phyloP scores from a whole-genome alignment of 2,888 invertebrate genomes.

The Pantelozetes paolii region DNA sequence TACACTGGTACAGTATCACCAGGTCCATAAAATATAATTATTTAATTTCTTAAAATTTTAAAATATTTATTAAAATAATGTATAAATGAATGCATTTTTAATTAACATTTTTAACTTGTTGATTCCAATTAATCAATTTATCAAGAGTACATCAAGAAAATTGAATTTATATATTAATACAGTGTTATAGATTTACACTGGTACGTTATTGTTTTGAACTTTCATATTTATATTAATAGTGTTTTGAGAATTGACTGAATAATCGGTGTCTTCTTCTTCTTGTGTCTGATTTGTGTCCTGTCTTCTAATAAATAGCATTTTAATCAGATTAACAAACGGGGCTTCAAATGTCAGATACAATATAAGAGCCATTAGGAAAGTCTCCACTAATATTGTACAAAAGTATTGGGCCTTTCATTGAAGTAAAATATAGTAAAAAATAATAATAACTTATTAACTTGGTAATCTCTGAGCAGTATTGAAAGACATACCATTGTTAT shows the following conservation, averaged over 20 bases:
- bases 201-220: not conserved
- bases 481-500: conserved; percentile 29
- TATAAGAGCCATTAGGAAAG: conserved; percentile 40
- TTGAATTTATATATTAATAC: no score
- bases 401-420: conserved; percentile 42
- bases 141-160: no score
- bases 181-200: not conserved
- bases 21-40: no score
- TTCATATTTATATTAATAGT: not conserved
- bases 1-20: no score
- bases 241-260: not conserved
- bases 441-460: not conserved
- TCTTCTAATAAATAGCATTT: conserved; percentile 43
- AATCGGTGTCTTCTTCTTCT: conserved; percentile 17
- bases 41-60: no score
- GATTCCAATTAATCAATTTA: no score
- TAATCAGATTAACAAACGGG: conserved; percentile 44
- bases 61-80: no score
- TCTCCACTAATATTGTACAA: conserved; percentile 43
- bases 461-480: not conserved
- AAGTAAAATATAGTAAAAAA: not conserved
- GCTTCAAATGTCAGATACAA: conserved; percentile 46
- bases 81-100: no score
- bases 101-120: no score
- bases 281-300: conserved; percentile 29